phyloP scores from a whole-genome alignment of 1,140 invertebrate species.

The Drosophila dunni region DNA sequence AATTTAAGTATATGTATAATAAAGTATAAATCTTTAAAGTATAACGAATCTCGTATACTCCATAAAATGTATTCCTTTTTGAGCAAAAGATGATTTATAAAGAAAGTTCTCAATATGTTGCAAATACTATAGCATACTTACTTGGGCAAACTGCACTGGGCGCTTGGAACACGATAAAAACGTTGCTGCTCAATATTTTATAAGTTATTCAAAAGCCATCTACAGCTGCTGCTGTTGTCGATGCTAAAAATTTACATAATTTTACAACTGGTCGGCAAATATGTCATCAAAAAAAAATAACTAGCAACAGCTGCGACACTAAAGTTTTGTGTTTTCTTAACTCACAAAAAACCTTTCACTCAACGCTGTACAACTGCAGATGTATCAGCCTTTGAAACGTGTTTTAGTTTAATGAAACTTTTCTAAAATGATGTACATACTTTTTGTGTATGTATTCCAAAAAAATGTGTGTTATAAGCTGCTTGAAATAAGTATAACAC shows the following conservation, averaged over 20 bases:
- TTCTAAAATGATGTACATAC: not conserved
- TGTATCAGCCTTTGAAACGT: slow-evolving; percentile 6
- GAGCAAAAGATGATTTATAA: too few relatives aligned
- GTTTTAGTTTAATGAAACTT: slow-evolving; percentile 11
- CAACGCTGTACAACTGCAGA: slow-evolving; percentile 23
- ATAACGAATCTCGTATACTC: not conserved
- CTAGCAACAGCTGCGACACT: slow-evolving; percentile 30
- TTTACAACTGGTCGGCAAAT: slow-evolving; percentile 41
- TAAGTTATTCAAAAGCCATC: slow-evolving; percentile 35
- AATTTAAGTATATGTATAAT: not conserved
- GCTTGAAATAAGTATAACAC: not conserved
- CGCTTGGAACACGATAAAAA: slow-evolving; percentile 1
- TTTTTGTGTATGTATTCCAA: not conserved
- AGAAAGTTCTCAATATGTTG: not conserved
- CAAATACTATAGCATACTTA: slow-evolving; percentile 6
- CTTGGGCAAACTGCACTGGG: not conserved
- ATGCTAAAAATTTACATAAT: slow-evolving; percentile 42
- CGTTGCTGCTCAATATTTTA: slow-evolving; percentile 1
- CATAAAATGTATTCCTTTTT: not conserved
- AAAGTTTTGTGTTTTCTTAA: slow-evolving; percentile 34
- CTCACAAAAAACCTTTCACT: slow-evolving; percentile 6
- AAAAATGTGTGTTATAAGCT: too few relatives aligned
- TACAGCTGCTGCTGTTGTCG: slow-evolving; percentile 21
- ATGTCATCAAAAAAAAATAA: slow-evolving; percentile 29
- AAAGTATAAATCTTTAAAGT: not conserved